Percentiles rank a stretch among this genome's conserved stretches.
Conservation (phyloP, 2,888 invertebrate species). For the Muschampia staudingeri region DNA sequence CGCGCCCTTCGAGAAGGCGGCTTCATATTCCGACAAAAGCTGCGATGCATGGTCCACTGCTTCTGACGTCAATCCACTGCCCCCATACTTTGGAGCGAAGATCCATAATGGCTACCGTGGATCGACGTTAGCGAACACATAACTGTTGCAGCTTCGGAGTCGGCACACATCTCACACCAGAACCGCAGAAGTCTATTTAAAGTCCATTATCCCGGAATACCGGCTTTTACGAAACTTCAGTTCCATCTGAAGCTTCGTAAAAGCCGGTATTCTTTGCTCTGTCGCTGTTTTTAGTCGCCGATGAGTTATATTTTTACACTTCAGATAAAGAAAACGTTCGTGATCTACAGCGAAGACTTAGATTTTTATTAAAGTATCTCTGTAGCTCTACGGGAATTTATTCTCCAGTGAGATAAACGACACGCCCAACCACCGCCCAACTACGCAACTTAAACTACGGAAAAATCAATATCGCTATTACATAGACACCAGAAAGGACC, state of each 20-base stretch:
- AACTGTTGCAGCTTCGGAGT: too few species aligned
- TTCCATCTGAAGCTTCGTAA: slow-evolving; percentile 38
- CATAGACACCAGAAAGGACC: too few species aligned
- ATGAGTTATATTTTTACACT: neutral
- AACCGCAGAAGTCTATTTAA: neutral
- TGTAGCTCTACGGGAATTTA: too few species aligned
- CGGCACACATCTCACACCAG: neutral
- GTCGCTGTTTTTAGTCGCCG: neutral
- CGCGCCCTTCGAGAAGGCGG: neutral
- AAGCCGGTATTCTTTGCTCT: slow-evolving; percentile 34
- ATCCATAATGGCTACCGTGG: neutral
- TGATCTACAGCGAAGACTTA: too few species aligned
- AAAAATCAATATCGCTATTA: too few species aligned
- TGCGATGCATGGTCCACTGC: neutral
- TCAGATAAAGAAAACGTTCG: too few species aligned
- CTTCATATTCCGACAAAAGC: neutral
- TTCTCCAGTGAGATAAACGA: too few species aligned
- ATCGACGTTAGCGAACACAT: neutral
- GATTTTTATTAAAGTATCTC: too few species aligned
- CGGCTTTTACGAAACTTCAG: slow-evolving; percentile 46
- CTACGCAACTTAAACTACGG: too few species aligned
- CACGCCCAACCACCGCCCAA: too few species aligned
- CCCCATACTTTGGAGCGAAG: neutral
- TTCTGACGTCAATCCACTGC: neutral
- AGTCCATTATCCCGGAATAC: slow-evolving; percentile 27